Conservation (phyloP, 2,888 invertebrate species). For the Smittia aterrima region DNA sequence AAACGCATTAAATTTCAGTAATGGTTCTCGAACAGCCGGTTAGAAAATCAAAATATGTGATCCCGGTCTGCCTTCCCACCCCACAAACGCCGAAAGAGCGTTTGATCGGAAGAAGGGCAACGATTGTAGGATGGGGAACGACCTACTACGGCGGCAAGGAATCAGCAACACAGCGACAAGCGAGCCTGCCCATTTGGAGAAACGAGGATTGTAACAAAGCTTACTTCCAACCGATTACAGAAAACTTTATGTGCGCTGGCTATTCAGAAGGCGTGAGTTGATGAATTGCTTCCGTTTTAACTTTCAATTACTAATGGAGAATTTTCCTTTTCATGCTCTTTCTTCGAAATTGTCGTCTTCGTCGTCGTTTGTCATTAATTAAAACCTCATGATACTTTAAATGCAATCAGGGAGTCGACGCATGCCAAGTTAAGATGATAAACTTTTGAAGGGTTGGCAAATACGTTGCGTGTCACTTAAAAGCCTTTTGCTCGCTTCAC, state of each 20-base stretch:
- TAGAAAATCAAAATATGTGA: conserved; percentile 78
- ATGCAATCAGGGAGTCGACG: conserved; percentile 68
- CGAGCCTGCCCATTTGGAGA: conserved; percentile 81
- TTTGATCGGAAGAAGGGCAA: conserved; percentile 45
- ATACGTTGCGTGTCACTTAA: background rate
- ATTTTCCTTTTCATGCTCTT: background rate
- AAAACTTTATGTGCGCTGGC: conserved; percentile 87
- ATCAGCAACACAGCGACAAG: conserved; percentile 80
- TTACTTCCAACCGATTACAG: conserved; percentile 89
- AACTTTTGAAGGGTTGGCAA: conserved; percentile 84
- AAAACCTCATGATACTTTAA: background rate
- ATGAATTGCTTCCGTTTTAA: background rate
- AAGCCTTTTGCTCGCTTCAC: background rate
- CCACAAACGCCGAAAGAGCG: conserved; percentile 54
- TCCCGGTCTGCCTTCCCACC: conserved; percentile 80
- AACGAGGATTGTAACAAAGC: conserved; percentile 87
- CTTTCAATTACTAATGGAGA: no score
- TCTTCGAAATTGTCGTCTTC: no score
- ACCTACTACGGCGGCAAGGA: conserved; percentile 87
- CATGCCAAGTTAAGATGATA: conserved; percentile 70
- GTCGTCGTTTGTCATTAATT: background rate
- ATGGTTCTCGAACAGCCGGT: conserved; percentile 61
- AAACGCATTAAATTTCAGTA: conserved; percentile 51
- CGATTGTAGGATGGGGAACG: conserved; percentile 79
- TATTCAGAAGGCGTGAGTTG: conserved; percentile 66